Conservation (phyloP, 2,888 invertebrate genomes). For the Altica lythri region DNA sequence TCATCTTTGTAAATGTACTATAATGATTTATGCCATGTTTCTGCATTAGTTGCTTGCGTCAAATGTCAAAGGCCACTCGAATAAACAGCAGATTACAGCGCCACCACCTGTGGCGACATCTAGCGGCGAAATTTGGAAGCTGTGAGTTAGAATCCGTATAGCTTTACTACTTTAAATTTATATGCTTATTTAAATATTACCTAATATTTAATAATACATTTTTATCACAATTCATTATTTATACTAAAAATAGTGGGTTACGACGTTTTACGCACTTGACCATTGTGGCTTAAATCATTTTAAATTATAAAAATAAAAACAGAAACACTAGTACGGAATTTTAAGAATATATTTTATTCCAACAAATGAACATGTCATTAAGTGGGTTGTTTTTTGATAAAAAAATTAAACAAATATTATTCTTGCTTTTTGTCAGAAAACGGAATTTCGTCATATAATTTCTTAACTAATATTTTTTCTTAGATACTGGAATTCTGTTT, state of each 20-base stretch:
- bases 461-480: constrained; percentile 11
- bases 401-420: not conserved
- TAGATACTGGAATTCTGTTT: constrained; percentile 16
- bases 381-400: not conserved
- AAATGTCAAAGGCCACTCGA: too few relatives aligned
- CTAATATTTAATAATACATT: not conserved
- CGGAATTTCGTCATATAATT: constrained; percentile 20
- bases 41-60: too few relatives aligned
- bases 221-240: not conserved
- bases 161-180: not conserved
- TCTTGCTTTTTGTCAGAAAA: constrained; percentile 1
- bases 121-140: too few relatives aligned
- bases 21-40: too few relatives aligned
- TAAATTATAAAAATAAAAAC: too few relatives aligned
- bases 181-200: not conserved
- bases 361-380: not conserved
- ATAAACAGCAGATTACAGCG: too few relatives aligned
- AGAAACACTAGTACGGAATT: not conserved
- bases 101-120: too few relatives aligned
- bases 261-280: not conserved
- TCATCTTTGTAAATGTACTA: too few relatives aligned
- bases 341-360: not conserved
- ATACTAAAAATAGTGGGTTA: too few relatives aligned
- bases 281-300: not conserved
- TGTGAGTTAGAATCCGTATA: too few relatives aligned